Conservation (phyloP, 2,797 vertebrate species). For the Syndactyla subalaris region DNA sequence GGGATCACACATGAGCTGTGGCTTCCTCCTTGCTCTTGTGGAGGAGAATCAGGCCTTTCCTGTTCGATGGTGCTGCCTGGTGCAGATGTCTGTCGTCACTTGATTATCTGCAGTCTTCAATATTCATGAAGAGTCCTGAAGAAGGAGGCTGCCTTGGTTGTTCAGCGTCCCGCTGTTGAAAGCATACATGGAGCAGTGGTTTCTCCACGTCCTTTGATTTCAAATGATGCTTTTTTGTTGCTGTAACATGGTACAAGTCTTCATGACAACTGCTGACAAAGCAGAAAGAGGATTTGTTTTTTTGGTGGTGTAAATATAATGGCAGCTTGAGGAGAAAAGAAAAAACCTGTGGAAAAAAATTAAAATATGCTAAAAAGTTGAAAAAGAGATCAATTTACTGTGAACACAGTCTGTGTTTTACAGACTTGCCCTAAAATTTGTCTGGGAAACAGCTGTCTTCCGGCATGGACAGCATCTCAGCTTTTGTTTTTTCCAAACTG, state of each 20-base stretch:
- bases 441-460: background rate
- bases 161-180: background rate
- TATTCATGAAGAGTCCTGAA: slow-evolving; percentile 57
- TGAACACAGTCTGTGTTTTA: background rate
- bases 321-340: background rate
- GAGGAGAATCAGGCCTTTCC: background rate
- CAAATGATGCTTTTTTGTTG: background rate
- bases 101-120: slow-evolving; percentile 48
- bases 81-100: slow-evolving; percentile 13
- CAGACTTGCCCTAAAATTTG: background rate
- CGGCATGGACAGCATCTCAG: background rate
- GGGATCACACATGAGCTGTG: background rate
- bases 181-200: background rate
- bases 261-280: background rate
- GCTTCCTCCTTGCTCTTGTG: background rate
- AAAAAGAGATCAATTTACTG: background rate
- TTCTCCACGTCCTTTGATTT: slow-evolving; percentile 39
- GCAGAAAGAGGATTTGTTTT: background rate
- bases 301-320: background rate
- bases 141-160: slow-evolving; percentile 45
- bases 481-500: background rate
- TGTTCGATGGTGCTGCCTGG: background rate
- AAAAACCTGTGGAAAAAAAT: background rate
- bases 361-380: background rate
- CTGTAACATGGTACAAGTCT: slow-evolving; percentile 1